Base-by-base conservation (phyloP, 2,797 vertebrate species). In the Hephaestus fuliginosus region DNA sequence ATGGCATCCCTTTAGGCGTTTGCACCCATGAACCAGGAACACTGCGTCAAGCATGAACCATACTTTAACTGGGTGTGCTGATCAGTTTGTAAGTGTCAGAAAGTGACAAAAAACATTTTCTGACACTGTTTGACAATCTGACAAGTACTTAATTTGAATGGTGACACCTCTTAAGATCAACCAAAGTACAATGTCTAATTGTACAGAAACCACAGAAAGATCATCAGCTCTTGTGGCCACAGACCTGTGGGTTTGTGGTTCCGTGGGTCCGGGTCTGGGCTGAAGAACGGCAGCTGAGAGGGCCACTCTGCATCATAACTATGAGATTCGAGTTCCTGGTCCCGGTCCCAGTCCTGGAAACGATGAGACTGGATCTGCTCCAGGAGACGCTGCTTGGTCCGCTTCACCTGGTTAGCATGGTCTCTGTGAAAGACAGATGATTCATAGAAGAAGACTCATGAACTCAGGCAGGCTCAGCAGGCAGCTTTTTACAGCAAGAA, bases 281-380 rank as follows among this genome's bases (percentile, higher is more conserved):
- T 86, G 93, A 96, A 96, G 84, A 96, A 95, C n/a, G 95, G 94
- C 1, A 95, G 86, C 60, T 95, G 94, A 0, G 92, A 52, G 1
- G 86, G 65, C 89, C 92, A 90, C 48, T 94, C 93, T 3, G 95
- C 73, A 66, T 96, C 94, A 0, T 96, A 96, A 88, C 95, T 94
- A 0, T 95, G 95, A 41, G 92, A 87, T 18, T 96, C 95, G 4
- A 92, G 76, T 64, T 97, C 96, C 92, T 95, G 97, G 72, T 97
- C 97, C 88, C 95, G 96, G 65, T 98, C 97, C 96, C 97, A 98
- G 13, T 97, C 96, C 0, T 95, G 91, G 53, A 95, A 94, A 30
- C 95, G 96, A 52, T 94, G 95, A 11, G 95, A 93, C 90, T 96
- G 96, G 75, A 97, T 95, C 90, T 95, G 96, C 82, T 98, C 97